Percentiles rank a stretch among this genome's conserved stretches.
Conservation (phyloP, 2,797 vertebrate genomes). For the Chiloscyllium punctatum region DNA sequence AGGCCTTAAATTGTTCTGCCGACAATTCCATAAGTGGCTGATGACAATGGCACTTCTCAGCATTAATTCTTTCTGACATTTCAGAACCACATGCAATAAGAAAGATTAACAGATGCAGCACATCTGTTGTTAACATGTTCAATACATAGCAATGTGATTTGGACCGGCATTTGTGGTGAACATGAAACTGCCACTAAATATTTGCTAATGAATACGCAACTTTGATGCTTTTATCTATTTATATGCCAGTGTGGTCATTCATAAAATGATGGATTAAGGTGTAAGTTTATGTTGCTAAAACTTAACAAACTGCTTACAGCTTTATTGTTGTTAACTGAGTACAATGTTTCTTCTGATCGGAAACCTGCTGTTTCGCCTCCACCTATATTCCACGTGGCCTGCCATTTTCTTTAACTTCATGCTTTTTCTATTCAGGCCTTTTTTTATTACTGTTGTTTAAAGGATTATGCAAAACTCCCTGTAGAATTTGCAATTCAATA, state of each 20-base stretch:
- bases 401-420: neutral
- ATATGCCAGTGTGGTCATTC: no score
- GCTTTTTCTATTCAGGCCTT: neutral
- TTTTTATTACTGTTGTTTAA: neutral
- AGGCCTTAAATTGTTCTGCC: no score
- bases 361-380: neutral
- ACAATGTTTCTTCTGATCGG: neutral
- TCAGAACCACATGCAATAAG: no score
- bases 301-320: neutral
- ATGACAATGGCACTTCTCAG: no score
- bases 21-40: no score
- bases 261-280: neutral
- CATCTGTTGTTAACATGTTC: neutral
- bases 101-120: neutral
- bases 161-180: neutral
- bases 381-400: neutral
- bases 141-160: neutral
- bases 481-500: neutral
- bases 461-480: neutral
- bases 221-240: neutral
- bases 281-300: neutral
- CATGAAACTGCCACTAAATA: neutral
- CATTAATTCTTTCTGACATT: no score
- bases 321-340: neutral
- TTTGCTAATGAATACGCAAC: neutral